Conservation (phyloP, 2,113 vertebrate species). For the Nothoprocta perdicaria region DNA sequence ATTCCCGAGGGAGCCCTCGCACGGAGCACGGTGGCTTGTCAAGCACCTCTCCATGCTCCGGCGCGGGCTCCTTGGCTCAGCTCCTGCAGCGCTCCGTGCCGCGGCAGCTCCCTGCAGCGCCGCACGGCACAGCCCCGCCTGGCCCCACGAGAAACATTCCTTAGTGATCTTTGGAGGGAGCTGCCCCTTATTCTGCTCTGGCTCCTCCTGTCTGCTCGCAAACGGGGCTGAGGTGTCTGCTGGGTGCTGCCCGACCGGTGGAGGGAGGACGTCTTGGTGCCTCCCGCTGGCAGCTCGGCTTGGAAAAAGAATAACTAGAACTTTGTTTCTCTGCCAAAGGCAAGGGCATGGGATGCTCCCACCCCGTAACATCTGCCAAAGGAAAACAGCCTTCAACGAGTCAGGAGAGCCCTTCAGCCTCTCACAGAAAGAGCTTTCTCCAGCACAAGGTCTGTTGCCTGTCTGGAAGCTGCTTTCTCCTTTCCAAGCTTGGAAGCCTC, state of each 20-base stretch:
- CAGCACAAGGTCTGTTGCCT: not conserved
- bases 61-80: not conserved
- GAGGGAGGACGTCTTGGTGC: not conserved
- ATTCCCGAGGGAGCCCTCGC: too few relatives aligned
- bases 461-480: not conserved
- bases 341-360: not conserved
- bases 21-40: too few relatives aligned
- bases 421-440: not conserved
- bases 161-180: conserved; percentile 12
- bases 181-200: not conserved
- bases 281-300: not conserved
- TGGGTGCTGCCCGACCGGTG: too few relatives aligned
- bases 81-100: too few relatives aligned
- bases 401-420: not conserved
- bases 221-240: not conserved
- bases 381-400: not conserved
- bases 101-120: not conserved
- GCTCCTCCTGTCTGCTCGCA: not conserved
- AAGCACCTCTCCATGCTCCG: too few relatives aligned
- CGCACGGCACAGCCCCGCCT: not conserved
- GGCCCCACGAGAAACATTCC: not conserved
- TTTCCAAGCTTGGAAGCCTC: not conserved
- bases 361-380: not conserved
- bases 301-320: not conserved
- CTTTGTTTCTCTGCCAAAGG: not conserved